Percentiles rank a stretch among this genome's conserved stretches.
phyloP scores from a whole-genome alignment of 2,113 vertebrate genomes.

The Apodemus sylvaticus region DNA sequence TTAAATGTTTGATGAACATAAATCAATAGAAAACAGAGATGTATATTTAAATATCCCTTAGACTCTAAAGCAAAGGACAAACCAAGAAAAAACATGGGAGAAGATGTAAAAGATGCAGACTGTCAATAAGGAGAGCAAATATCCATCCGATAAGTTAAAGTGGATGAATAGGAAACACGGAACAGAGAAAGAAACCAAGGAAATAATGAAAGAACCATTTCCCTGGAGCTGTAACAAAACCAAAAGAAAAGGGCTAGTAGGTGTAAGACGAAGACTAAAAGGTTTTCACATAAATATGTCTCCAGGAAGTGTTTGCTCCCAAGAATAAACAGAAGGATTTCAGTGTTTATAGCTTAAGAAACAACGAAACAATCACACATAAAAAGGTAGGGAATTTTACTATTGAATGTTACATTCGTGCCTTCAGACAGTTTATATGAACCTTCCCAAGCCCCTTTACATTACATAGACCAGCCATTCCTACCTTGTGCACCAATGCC shows the following conservation, averaged over 20 bases:
- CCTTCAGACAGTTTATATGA: slow-evolving; percentile 7
- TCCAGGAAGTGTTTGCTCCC: not conserved
- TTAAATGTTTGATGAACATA: slow-evolving; percentile 44
- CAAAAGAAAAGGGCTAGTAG: not conserved
- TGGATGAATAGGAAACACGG: not conserved
- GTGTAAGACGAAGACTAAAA: not conserved
- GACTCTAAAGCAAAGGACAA: slow-evolving; percentile 1
- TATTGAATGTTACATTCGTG: not conserved
- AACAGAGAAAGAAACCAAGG: not conserved
- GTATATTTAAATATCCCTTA: not conserved
- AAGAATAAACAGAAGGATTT: slow-evolving; percentile 28
- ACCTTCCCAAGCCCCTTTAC: not conserved
- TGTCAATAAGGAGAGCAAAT: not conserved
- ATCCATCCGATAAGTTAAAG: not conserved
- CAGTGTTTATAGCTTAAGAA: not conserved
- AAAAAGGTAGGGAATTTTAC: slow-evolving; percentile 40
- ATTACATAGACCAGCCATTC: not conserved
- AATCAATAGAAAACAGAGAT: not conserved
- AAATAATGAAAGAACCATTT: slow-evolving; percentile 23
- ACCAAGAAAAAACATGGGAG: not conserved
- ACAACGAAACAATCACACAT: not conserved
- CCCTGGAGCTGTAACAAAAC: slow-evolving; percentile 1
- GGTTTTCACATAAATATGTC: not conserved
- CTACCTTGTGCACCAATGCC: not conserved
- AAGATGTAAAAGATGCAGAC: not conserved